Base-by-base conservation (phyloP, 2,797 vertebrate species). In the Loris lydekkerianus region DNA sequence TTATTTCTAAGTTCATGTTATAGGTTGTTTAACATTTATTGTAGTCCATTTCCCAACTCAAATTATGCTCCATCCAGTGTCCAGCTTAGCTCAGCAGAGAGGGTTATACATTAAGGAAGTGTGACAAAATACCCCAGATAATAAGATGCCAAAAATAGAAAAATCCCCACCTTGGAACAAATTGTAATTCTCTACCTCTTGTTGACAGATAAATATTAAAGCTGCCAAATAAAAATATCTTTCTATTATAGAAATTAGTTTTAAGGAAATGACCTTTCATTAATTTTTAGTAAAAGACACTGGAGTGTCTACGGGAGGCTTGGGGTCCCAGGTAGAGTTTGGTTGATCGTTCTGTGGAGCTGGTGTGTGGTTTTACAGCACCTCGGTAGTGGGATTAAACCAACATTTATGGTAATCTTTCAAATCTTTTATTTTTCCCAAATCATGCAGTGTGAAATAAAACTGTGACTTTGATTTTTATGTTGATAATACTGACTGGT, bases 181-280 rank as follows among this genome's bases (percentile, higher is more conserved):
- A 91, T 37, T 58, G 5, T 61, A 75, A 37, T 56, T 75, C 10
- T 53, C 15, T 61, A 61, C 13, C 10, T 58, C 58, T 87, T 88
- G 1, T 69, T 93, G 70, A 60, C 60, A 89, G 84, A 53, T 82
- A 87, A 3, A 93, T 78, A 67, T 37, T 58, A 60, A 73, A 84
- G 40, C 34, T 20, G 58, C 43, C 10, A 69, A 85, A 31, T 92
- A 18, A 13, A 49, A 89, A 56, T 20, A 85, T 13, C 80, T 31
- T 89, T 85, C 46, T 91, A 43, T 46, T 75, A 25, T 53, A 23
- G 40, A 95, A 81, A 94, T 76, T 75, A 25, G 27, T 43, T 91
- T 53, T 21, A 69, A 89, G 25, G 43, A 89, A 93, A 76, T 43
- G 17, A 37, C 3, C 40, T 65, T 69, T 43, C 53, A 88, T 34